These are phyloP conservation scores for Nasonovia ribisnigri DNA, from an alignment of 2,888 invertebrate species.

Conservation along the genomic window DNA sequence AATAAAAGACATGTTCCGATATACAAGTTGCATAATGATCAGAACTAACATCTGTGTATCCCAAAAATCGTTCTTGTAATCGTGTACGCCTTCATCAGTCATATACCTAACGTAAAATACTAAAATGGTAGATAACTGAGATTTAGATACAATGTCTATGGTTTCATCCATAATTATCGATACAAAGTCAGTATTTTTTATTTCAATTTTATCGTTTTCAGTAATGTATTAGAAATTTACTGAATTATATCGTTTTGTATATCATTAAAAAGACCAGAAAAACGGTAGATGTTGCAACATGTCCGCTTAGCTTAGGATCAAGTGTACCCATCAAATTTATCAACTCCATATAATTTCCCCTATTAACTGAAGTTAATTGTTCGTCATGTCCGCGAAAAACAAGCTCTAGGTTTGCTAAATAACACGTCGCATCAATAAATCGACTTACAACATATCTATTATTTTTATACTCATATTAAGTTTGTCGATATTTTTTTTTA, in stretches of 20 bases:
- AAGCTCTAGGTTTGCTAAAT: conserved; percentile 28
- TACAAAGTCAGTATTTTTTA: too few relatives aligned
- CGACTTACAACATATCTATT: background rate
- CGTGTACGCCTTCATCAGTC: conserved; percentile 66
- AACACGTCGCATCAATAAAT: conserved; percentile 42
- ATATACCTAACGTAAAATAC: conserved; percentile 69
- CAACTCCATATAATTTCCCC: too few relatives aligned
- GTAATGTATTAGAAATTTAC: too few relatives aligned
- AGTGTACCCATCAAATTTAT: too few relatives aligned
- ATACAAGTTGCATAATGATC: conserved; percentile 68
- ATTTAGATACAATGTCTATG: conserved; percentile 67
- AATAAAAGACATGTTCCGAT: conserved; percentile 66
- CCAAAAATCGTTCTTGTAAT: conserved; percentile 69
- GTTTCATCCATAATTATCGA: conserved; percentile 66
- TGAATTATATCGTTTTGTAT: too few relatives aligned
- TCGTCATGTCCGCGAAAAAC: conserved; percentile 16
- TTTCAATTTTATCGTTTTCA: too few relatives aligned
- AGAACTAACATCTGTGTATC: conserved; percentile 69
- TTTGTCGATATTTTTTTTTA: conserved; percentile 21
- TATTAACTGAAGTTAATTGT: background rate
- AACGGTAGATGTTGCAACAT: too few relatives aligned
- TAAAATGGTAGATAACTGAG: conserved; percentile 68
- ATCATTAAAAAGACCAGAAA: too few relatives aligned
- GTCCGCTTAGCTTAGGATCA: too few relatives aligned
- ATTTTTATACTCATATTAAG: background rate